phyloP scores from a whole-genome alignment of 2,113 vertebrate genomes.

The Tenebrosternarchus preto region DNA sequence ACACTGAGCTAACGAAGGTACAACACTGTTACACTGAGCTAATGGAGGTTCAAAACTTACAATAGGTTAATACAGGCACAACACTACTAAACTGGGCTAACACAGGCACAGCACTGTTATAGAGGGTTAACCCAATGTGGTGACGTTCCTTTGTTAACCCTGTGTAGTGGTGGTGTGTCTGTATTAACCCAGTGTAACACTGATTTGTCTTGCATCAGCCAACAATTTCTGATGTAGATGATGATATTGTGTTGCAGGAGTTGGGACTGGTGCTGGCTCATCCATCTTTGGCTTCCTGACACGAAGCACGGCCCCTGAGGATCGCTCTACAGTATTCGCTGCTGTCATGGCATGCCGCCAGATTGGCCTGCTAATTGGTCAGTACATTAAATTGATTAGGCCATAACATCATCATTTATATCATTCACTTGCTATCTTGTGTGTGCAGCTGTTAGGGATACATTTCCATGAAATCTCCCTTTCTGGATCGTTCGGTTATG shows the following conservation, averaged over 20 bases:
- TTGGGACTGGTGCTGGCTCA: slow-evolving; percentile 78
- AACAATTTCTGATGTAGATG: no score
- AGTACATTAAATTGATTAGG: slow-evolving; percentile 40
- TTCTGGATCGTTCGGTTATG: background rate
- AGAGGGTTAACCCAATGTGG: no score
- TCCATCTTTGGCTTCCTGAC: slow-evolving; percentile 81
- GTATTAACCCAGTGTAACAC: no score
- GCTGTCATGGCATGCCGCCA: slow-evolving; percentile 81
- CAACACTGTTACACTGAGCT: no score
- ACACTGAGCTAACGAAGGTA: no score
- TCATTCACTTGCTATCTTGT: background rate
- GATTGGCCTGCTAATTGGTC: slow-evolving; percentile 81
- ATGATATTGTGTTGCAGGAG: slow-evolving; percentile 62
- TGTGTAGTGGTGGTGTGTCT: background rate
- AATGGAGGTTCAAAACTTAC: no score
- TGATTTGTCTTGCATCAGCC: no score
- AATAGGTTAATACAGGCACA: no score
- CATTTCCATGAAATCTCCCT: no score
- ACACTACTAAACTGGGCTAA: no score
- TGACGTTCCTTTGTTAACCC: background rate
- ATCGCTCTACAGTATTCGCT: slow-evolving; percentile 79
- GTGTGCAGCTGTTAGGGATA: no score
- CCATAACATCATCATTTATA: background rate
- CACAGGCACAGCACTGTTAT: no score
- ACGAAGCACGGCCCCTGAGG: slow-evolving; percentile 70